Percentiles rank a stretch among this genome's conserved stretches.
phyloP scores from a whole-genome alignment of 2,888 invertebrate species.

The Microctonus aethiopoides region DNA sequence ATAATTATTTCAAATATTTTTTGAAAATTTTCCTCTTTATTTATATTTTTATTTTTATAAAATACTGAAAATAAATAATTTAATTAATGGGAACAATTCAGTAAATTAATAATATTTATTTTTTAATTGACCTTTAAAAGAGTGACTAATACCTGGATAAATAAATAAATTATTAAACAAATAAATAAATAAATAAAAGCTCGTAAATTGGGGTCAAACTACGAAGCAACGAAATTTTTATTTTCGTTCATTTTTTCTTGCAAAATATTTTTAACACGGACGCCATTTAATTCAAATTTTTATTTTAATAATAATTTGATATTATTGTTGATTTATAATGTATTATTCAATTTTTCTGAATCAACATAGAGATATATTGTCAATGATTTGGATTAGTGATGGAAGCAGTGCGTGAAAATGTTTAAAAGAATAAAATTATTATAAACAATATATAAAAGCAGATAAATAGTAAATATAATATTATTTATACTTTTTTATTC shows the following conservation, averaged over 20 bases:
- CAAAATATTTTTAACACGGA: neutral
- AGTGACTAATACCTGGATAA: neutral
- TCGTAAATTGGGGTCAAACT: slow-evolving; percentile 12
- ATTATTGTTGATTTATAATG: neutral
- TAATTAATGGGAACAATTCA: neutral
- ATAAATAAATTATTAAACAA: neutral
- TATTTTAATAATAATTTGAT: neutral
- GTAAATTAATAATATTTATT: neutral
- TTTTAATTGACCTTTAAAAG: neutral
- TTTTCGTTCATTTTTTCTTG: neutral
- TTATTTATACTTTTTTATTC: too few species aligned
- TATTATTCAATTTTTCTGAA: slow-evolving; percentile 34
- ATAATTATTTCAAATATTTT: neutral
- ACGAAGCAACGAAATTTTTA: slow-evolving; percentile 6
- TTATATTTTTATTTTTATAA: neutral
- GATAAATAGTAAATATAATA: too few species aligned
- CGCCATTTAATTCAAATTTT: slow-evolving; percentile 11
- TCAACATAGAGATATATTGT: neutral
- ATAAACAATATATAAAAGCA: neutral
- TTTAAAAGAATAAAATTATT: slow-evolving; percentile 1
- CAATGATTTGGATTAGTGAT: slow-evolving; percentile 45
- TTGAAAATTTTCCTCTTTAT: neutral
- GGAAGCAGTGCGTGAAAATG: slow-evolving; percentile 39
- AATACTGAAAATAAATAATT: slow-evolving; percentile 1
- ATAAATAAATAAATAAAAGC: slow-evolving; percentile 2